Percentiles rank a stretch among this genome's conserved stretches.
Conservation (phyloP, 2,113 vertebrate species). For the Thomomys bottae region DNA sequence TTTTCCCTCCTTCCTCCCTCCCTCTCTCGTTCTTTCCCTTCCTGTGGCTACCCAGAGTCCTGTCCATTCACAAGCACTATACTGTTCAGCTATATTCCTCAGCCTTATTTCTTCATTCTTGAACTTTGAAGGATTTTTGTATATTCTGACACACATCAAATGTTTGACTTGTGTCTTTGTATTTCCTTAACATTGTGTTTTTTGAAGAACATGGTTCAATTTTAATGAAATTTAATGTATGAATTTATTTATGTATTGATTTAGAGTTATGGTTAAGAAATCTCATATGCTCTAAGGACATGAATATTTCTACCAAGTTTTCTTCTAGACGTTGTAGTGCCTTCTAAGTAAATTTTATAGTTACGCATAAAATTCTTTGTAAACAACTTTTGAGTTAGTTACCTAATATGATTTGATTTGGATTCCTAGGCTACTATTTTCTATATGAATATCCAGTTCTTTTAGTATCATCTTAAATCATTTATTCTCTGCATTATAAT, state of each 20-base stretch:
- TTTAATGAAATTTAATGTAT: neutral
- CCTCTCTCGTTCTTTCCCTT: too few species aligned
- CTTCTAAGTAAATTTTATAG: neutral
- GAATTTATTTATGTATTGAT: neutral
- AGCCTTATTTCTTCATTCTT: neutral
- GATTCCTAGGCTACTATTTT: too few species aligned
- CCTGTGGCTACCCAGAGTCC: neutral
- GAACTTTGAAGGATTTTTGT: neutral
- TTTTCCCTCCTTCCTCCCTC: too few species aligned
- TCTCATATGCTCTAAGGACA: neutral
- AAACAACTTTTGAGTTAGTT: too few species aligned
- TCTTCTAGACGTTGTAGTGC: neutral
- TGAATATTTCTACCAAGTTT: neutral
- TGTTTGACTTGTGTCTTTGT: neutral
- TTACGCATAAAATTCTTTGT: neutral
- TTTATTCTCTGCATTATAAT: too few species aligned
- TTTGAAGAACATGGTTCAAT: neutral
- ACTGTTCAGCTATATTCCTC: neutral
- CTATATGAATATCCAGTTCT: too few species aligned
- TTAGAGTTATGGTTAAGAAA: neutral
- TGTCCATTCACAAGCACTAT: neutral
- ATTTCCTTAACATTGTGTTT: neutral
- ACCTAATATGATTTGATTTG: too few species aligned
- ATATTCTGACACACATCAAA: neutral
- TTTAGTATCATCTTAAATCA: too few species aligned